Base-by-base conservation (phyloP, 2,888 invertebrate genomes). In the Prostheceraeus crozeri region DNA sequence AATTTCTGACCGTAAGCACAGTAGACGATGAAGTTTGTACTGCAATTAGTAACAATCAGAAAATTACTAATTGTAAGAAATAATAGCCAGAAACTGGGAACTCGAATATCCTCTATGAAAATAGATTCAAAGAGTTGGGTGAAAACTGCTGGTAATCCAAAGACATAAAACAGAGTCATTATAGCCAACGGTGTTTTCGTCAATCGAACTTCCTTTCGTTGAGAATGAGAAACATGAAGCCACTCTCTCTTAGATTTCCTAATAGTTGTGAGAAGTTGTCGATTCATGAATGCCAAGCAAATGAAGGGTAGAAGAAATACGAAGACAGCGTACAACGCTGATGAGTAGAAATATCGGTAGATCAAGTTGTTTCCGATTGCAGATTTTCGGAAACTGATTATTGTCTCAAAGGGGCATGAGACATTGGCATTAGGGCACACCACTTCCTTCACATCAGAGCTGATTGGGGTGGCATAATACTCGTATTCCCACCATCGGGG, bases 1-100 rank as follows among this genome's bases (percentile, higher is more conserved):
- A 91, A 91, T 75, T 91, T 90, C 73, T 90, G 87, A 1, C 91
- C 91, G 75, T 91, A 91, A 66, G 89, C 89, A 62, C 90, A 89
- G 79, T 93, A 93, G 70, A 93, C 90, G 65, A 93, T 83, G 76
- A 93, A 91, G 78, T 93, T 93, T 65, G 90, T 88, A 72, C 89
- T 89, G 70, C 89, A 89, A 79, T 93, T 93, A 75, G 91, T 84
- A 65, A 89, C 90, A 60, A 93, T 89, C 64, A 91, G 81, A 48
- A 93, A 81, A 78, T 93, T 91, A 72, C 87, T 88, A 25, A 68
- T 35, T n/a, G 33, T 48, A 8, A 61, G 6, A 8, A 46, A 25
- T n/a, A 33, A 31, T 25, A 61, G 60, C 23, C 33, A 59, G 19
- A 19, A 16, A 27, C 19, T 21, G 8, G 30, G 31, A 19, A 28